phyloP scores from a whole-genome alignment of 2,113 vertebrate genomes.

The Xiphias gladius region DNA sequence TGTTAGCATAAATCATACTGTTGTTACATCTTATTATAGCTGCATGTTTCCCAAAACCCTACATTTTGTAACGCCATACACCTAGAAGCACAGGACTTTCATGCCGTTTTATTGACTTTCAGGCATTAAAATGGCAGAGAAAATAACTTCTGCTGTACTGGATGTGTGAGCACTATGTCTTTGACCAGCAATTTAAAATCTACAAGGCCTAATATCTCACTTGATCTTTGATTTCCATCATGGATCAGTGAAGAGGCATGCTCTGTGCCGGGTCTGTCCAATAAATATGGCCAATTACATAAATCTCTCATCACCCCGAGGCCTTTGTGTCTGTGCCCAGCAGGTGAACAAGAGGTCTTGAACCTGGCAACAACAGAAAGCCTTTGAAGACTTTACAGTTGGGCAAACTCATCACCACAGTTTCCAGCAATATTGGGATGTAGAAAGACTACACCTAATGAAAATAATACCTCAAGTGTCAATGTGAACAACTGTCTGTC shows the following conservation, averaged over 20 bases:
- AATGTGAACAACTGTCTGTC: constrained; percentile 13
- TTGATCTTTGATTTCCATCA: constrained; percentile 39
- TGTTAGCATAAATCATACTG: constrained; percentile 2
- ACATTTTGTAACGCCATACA: neutral
- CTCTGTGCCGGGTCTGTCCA: constrained; percentile 19
- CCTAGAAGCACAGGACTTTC: neutral
- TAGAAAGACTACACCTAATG: constrained; percentile 25
- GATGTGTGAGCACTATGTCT: neutral
- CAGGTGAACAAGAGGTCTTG: constrained; percentile 53
- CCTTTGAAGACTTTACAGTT: constrained; percentile 50
- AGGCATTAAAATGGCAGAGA: constrained; percentile 10
- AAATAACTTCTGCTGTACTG: neutral
- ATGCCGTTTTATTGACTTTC: neutral
- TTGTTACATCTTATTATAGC: neutral
- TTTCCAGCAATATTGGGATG: constrained; percentile 12
- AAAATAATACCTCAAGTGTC: constrained; percentile 19
- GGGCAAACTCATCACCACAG: constrained; percentile 14
- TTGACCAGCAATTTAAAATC: constrained; percentile 28
- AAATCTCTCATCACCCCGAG: constrained; percentile 45
- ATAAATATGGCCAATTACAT: constrained; percentile 44
- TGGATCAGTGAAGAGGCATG: constrained; percentile 27
- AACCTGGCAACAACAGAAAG: constrained; percentile 46
- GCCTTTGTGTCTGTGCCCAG: constrained; percentile 53
- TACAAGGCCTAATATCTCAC: constrained; percentile 26
- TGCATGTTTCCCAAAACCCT: neutral